Percentiles rank a stretch among this genome's conserved stretches.
Evolutionary conservation across 2,113 vertebrate genomes (phyloP).

Genomic region (Capricornis sumatraensis): DNA sequence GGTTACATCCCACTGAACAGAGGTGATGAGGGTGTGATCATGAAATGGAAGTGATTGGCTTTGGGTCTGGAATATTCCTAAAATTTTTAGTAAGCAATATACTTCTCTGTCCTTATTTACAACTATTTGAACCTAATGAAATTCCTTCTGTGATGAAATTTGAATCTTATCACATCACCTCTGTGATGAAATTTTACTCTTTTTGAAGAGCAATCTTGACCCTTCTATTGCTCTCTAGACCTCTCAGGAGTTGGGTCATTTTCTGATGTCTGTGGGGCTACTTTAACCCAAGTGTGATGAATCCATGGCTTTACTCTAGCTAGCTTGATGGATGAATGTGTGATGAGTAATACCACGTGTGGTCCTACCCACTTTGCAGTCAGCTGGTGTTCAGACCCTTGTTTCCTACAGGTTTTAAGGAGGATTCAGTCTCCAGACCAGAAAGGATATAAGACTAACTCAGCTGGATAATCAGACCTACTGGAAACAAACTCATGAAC

Average conservation of each 20-base stretch:
- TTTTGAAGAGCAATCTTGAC: neutral
- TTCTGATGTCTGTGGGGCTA: neutral
- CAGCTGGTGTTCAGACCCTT: neutral
- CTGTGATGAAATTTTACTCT: neutral
- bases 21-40: neutral
- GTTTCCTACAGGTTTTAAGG: neutral
- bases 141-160: neutral
- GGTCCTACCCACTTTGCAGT: neutral
- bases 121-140: neutral
- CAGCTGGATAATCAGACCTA: neutral
- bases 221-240: neutral
- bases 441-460: neutral
- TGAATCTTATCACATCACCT: neutral
- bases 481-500: neutral
- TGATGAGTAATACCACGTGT: neutral
- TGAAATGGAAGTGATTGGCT: neutral
- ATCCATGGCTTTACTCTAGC: neutral
- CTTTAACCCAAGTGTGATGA: neutral
- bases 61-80: neutral
- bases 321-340: neutral
- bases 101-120: neutral
- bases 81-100: neutral
- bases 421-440: neutral
- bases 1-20: neutral
- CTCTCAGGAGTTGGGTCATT: neutral